Percentiles rank a stretch among this genome's conserved stretches.
These are phyloP conservation scores for Atherinomorus stipes DNA, from an alignment of 2,113 vertebrate genomes.

Conservation along the genomic window DNA sequence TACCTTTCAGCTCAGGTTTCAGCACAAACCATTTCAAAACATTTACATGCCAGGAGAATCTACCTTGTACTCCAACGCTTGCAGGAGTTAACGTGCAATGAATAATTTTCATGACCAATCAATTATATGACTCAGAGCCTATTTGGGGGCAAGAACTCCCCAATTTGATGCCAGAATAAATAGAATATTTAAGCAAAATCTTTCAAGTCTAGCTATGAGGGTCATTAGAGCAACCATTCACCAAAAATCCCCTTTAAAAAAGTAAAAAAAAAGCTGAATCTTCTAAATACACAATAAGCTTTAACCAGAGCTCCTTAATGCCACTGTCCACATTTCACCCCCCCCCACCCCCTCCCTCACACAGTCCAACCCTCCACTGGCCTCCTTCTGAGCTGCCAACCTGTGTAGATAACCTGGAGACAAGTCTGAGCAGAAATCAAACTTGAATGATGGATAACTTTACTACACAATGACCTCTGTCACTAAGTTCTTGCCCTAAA, in stretches of 20 bases:
- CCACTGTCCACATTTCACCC: constrained; percentile 10
- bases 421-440: constrained; percentile 80
- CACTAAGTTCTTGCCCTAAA: constrained; percentile 91
- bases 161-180: constrained; percentile 65
- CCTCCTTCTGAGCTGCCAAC: constrained; percentile 40
- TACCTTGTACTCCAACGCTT: constrained; percentile 41
- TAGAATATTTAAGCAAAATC: constrained; percentile 59
- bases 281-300: background rate
- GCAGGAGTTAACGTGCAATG: constrained; percentile 54
- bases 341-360: too few species aligned
- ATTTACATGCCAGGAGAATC: constrained; percentile 49
- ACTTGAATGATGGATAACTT: constrained; percentile 80
- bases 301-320: background rate
- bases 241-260: constrained; percentile 65
- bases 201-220: constrained; percentile 64
- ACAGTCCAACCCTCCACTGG: constrained; percentile 36
- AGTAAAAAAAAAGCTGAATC: constrained; percentile 34
- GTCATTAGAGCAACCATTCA: constrained; percentile 67
- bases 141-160: constrained; percentile 63
- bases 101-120: constrained; percentile 73
- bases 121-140: constrained; percentile 65
- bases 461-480: constrained; percentile 83
- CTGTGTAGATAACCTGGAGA: constrained; percentile 80
- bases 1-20: constrained; percentile 36
- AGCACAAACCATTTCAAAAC: constrained; percentile 34